Evolutionary conservation across 2,113 vertebrate species (phyloP), one percentile per base, ranked within the genome.

Genomic region (Sterna hirundo): DNA sequence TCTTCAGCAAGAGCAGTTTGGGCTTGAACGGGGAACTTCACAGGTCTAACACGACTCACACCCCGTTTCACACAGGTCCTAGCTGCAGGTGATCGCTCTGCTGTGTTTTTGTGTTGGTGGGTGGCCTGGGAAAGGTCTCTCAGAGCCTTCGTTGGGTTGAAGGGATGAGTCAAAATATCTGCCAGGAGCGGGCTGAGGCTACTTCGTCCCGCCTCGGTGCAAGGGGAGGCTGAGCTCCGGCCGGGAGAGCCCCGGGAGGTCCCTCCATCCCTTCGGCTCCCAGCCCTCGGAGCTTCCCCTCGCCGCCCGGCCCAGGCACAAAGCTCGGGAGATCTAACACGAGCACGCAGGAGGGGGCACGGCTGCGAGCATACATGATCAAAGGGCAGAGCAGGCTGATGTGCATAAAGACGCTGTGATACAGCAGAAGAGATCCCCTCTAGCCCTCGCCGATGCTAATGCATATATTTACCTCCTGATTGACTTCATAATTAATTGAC

Each of bases 401-500:
- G 94, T 36, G 84, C 91, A 62, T 76, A 51, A 90, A 89, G 70
- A 90, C 0, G 10, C 75, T 91, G 62, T 85, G 91, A 89, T 86
- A 76, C 78, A 68, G 93, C 95, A 94, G 77, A 83, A 71, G 75
- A 93, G 75, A 95, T 81, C 94, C 94, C 94, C 96, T 93, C 91
- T 38, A 95, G 96, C 86, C 91, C 94, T 96, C 1, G 1, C 51
- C 3, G 38, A 80, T 83, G 93, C 78, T 96, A 93, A 95, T 91
- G 95, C 89, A 96, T 96, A 74, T 93, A 95, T 96, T 96, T 95
- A 95, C 96, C 89, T 97, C 93, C 75, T 95, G 94, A 97, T 97
- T 96, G 95, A 96, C 89, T 97, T 97, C 82, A 80, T 95, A 97
- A 96, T 96, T 95, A 97, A 96, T 95, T 93, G 91, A 90, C 94